Evolutionary conservation across 2,888 invertebrate genomes (phyloP), one percentile per base, ranked within the genome.

Genomic region (Pammene aurita): DNA sequence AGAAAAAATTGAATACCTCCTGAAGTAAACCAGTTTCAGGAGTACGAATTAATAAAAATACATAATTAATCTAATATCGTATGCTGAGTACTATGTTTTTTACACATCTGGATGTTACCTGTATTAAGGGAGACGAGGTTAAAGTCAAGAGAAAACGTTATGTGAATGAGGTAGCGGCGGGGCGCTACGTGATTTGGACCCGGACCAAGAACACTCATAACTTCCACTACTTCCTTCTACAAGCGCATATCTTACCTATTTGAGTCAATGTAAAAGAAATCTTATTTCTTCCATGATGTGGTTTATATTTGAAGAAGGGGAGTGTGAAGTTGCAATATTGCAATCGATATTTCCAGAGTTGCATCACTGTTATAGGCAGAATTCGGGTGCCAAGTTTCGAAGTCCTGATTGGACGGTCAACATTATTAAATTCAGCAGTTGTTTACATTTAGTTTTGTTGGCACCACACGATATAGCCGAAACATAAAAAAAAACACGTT

Each of bases 101-200:
- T 9, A 38, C 9, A 38, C 38, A 38, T 9, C 38, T 38, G 5
- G 38, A 7, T 2, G 5, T 38, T 7, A 38, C 38, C 9, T 38
- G 9, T 38, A 38, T 38, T 4, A 35, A 38, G 7, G 0, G 0
- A 38, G 38, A 38, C 1, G 9, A 38, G 7, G 9, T 38, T 38
- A 9, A 38, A 38, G 38, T 38, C 38, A 38, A 38, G 34, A 54
- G 34, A 54, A 54, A 54, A 35, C 34, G 54, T 54, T 54, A 34
- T 54, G 34, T 34, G 54, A 54, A 54, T 34, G 10, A 34, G 34
- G 26, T 52, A 26, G 26, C 52, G 54, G 26, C 54, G 34, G n/a
- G n/a, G 34, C 7, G 71, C 73, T 77, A 86, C 87, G 88, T 87
- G 87, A 88, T 86, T 88, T 88, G 88, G 88, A 84, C 77, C 71